A percentile compares a stretch with the other conserved stretches of the same genome.
phyloP scores from a whole-genome alignment of 2,797 vertebrate genomes.

The Perodicticus potto region DNA sequence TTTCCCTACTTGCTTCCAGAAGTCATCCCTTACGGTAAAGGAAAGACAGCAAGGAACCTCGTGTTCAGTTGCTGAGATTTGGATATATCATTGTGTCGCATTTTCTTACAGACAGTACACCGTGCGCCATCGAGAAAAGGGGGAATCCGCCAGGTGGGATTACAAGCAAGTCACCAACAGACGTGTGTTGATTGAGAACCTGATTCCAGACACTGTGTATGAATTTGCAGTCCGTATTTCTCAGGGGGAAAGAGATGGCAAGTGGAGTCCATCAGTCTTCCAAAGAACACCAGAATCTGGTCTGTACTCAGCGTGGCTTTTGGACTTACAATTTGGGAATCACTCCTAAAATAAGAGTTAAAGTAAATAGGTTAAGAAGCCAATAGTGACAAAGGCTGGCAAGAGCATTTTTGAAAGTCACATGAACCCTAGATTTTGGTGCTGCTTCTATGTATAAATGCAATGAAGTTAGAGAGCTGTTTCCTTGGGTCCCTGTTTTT shows the following conservation, averaged over 20 bases:
- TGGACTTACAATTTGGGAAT: neutral
- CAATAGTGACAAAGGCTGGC: neutral
- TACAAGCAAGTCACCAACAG: constrained; percentile 93
- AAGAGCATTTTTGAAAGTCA: neutral
- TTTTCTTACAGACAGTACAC: constrained; percentile 91
- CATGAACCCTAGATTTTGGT: neutral
- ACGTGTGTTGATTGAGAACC: constrained; percentile 92
- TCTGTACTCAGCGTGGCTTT: constrained; percentile 83
- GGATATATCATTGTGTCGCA: accelerated
- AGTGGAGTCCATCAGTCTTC: constrained; percentile 96
- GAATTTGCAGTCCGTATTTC: constrained; percentile 97
- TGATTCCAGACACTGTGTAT: constrained; percentile 96
- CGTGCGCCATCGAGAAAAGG: constrained; percentile 96
- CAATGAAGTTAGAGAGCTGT: neutral
- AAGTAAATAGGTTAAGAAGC: neutral
- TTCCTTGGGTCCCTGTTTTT: neutral
- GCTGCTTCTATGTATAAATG: neutral
- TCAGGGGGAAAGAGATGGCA: constrained; percentile 92
- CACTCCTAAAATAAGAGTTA: neutral
- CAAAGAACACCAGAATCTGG: constrained; percentile 98
- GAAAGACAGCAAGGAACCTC: neutral
- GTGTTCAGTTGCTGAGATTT: neutral
- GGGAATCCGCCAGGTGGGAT: constrained; percentile 97
- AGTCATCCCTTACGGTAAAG: neutral
- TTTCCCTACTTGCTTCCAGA: neutral